phyloP scores from a whole-genome alignment of 2,113 vertebrate genomes.

The Globicephala melas region DNA sequence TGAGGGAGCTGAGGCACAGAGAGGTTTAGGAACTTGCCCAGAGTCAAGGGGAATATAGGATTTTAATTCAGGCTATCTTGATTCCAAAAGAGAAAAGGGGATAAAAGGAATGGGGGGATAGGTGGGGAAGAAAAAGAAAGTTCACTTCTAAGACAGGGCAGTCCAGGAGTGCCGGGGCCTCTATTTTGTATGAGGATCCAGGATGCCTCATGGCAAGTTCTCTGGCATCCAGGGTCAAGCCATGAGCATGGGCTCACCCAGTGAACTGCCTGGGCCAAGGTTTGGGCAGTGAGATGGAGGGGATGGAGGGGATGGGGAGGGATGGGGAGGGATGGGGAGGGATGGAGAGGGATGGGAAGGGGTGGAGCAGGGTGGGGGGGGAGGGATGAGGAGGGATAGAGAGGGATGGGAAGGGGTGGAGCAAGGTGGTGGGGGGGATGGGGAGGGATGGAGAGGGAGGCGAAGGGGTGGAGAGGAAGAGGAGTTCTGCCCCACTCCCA shows the following conservation, averaged over 20 bases:
- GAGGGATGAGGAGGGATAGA: too few species aligned
- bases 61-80: neutral
- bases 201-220: neutral
- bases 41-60: neutral
- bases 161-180: too few species aligned
- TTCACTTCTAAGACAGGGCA: neutral
- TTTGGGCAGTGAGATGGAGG: neutral
- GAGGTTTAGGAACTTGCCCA: neutral
- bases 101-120: neutral
- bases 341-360: too few species aligned
- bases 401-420: neutral
- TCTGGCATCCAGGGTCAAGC: neutral
- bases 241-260: neutral
- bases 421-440: fast-evolving
- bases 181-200: fast-evolving
- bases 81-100: neutral
- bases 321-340: too few species aligned
- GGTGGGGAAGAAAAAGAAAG: neutral
- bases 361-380: fast-evolving
- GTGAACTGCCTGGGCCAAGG: neutral
- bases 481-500: neutral
- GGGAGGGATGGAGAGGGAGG: neutral
- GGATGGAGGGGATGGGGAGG: neutral
- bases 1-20: neutral
- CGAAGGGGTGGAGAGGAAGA: neutral